phyloP scores from a whole-genome alignment of 1,140 invertebrate species.

The Pomacea maculata region DNA sequence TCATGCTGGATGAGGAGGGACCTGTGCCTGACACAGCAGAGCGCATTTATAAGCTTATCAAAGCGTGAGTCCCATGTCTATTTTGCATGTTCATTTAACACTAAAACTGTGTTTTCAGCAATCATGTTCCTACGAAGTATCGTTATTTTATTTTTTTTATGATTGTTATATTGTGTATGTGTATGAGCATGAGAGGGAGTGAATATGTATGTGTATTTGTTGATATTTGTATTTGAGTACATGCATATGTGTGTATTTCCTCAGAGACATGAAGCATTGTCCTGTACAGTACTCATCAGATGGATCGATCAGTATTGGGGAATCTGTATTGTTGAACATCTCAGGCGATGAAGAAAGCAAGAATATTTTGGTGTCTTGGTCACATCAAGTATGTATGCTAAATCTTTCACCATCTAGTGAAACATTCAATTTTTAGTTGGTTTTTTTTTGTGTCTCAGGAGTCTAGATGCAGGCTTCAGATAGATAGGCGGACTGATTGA shows the following conservation, averaged over 20 bases:
- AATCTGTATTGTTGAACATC: conserved; percentile 88
- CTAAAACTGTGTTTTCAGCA: not conserved
- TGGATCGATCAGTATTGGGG: conserved; percentile 80
- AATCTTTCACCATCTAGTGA: not conserved
- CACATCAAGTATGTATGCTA: conserved; percentile 75
- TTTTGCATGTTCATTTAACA: not conserved
- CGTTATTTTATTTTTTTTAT: not conserved
- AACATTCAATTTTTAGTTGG: not conserved
- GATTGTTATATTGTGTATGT: not conserved
- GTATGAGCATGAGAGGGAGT: not conserved
- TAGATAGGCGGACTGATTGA: too few species aligned
- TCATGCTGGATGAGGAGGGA: conserved; percentile 83
- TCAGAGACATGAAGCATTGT: conserved; percentile 75
- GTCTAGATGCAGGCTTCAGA: not conserved
- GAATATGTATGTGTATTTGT: not conserved
- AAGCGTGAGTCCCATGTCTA: conserved; percentile 37
- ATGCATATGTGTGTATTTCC: conserved; percentile 8
- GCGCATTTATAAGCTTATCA: conserved; percentile 76
- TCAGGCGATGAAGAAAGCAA: conserved; percentile 81
- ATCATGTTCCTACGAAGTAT: not conserved
- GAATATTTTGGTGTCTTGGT: conserved; percentile 93
- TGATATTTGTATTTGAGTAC: not conserved
- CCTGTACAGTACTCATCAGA: conserved; percentile 79
- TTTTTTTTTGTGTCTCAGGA: not conserved
- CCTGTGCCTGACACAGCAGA: conserved; percentile 80